These are phyloP conservation scores for Lacerta bilineata DNA, from an alignment of 2,797 vertebrate genomes.

Conservation along the genomic window DNA sequence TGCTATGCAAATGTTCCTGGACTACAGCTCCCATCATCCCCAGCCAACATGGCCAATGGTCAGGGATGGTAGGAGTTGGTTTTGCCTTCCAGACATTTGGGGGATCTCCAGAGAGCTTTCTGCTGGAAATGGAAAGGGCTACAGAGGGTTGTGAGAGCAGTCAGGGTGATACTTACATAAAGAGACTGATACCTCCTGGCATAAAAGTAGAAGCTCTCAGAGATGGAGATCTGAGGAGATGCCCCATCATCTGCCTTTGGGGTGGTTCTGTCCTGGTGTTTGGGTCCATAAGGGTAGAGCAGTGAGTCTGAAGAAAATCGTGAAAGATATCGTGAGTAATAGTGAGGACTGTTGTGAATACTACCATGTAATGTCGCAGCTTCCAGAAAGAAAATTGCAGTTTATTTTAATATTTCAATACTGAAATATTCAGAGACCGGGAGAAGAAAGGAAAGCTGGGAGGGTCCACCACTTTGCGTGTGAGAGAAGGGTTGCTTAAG, in stretches of 20 bases:
- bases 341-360: not conserved
- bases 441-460: too few species aligned
- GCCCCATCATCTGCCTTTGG: constrained; percentile 44
- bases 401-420: not conserved
- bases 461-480: too few species aligned
- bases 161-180: constrained; percentile 19
- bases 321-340: not conserved
- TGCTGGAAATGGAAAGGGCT: not conserved
- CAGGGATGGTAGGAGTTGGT: too few species aligned
- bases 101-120: not conserved
- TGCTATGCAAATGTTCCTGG: too few species aligned
- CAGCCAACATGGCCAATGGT: too few species aligned
- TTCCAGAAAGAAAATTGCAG: not conserved
- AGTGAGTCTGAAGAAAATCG: not conserved
- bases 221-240: constrained; percentile 44
- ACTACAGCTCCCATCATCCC: too few species aligned
- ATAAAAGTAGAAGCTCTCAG: constrained; percentile 35
- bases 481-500: too few species aligned
- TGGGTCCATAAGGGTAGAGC: constrained; percentile 40
- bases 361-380: not conserved
- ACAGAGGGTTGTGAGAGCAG: not conserved
- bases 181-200: constrained; percentile 21
- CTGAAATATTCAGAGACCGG: too few species aligned
- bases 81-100: too few species aligned
- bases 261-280: constrained; percentile 9